Evolutionary conservation across 2,888 invertebrate species (phyloP).

Genomic region (Acanthosepion pharaonis): DNA sequence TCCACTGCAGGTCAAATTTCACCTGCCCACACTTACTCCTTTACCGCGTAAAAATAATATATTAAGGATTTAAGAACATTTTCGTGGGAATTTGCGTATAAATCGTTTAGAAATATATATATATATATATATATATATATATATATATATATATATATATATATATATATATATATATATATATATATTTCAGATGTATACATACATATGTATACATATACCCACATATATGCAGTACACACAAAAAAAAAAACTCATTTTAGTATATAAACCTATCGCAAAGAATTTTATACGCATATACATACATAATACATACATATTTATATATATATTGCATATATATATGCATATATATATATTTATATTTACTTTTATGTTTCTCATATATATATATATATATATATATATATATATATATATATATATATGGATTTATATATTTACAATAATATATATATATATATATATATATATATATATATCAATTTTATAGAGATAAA

Average conservation of each 20-base stretch:
- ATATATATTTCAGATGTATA: background rate
- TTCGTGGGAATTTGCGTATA: background rate
- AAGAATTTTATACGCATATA: background rate
- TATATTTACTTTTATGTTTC: background rate
- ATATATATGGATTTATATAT: too few relatives aligned
- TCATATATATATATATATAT: background rate
- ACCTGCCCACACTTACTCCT: background rate
- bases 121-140: background rate
- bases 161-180: background rate
- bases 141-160: background rate
- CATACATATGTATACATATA: background rate
- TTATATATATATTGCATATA: too few relatives aligned
- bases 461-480: background rate
- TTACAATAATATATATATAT: background rate
- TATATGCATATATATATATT: too few relatives aligned
- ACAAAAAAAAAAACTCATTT: too few relatives aligned
- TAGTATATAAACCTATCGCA: too few relatives aligned
- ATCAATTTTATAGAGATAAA: too few relatives aligned
- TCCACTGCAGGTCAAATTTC: background rate
- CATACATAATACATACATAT: background rate
- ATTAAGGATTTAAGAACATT: background rate
- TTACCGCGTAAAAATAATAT: background rate
- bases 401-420: background rate
- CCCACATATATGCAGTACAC: background rate
- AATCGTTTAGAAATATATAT: too few relatives aligned